Evolutionary conservation across 2,113 vertebrate genomes (phyloP).

Genomic region (Ahaetulla prasina): DNA sequence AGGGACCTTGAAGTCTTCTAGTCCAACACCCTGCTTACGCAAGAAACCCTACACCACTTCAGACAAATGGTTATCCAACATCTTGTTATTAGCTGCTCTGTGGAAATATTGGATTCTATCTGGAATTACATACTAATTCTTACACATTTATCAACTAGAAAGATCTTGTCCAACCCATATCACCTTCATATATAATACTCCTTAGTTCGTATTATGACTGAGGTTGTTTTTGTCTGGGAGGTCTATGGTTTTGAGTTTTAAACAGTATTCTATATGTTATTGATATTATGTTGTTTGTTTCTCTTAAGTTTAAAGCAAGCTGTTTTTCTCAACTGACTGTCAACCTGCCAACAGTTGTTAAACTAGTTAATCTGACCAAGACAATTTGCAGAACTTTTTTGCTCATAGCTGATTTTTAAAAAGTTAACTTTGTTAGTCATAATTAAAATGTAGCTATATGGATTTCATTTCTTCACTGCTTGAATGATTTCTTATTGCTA

Average conservation of each 20-base stretch:
- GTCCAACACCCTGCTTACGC: background rate
- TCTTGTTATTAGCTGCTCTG: background rate
- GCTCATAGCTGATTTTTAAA: background rate
- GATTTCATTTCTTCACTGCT: slow-evolving; percentile 3
- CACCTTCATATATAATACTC: background rate
- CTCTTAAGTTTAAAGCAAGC: background rate
- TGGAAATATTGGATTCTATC: background rate
- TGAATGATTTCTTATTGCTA: background rate
- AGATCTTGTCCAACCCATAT: background rate
- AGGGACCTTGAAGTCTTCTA: too few species aligned
- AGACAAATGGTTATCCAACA: too few species aligned
- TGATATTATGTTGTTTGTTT: background rate
- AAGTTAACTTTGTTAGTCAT: background rate
- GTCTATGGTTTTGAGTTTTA: background rate
- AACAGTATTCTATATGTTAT: background rate
- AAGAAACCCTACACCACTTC: too few species aligned
- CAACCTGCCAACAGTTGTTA: background rate
- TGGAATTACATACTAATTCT: background rate
- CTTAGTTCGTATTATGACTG: background rate
- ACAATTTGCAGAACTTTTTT: background rate
- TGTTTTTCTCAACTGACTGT: background rate
- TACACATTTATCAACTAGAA: background rate
- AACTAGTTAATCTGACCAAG: background rate
- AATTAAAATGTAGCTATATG: background rate
- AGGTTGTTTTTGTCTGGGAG: background rate